phyloP scores from a whole-genome alignment of 2,888 invertebrate genomes.

The Hypomecis atomaria region DNA sequence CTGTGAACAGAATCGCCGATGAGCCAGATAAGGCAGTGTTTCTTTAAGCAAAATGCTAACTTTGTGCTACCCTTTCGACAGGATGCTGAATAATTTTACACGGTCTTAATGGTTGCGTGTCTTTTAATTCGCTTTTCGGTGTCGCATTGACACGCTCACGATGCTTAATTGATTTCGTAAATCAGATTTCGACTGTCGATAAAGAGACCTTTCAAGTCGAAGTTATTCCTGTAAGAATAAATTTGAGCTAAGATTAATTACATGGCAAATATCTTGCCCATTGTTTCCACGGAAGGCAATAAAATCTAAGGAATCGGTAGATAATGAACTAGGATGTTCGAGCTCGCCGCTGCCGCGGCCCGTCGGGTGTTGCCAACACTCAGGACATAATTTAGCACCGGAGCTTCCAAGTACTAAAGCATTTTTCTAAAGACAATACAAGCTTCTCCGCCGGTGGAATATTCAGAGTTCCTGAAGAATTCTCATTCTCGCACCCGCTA shows the following conservation, averaged over 20 bases:
- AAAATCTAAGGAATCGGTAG: slow-evolving; percentile 59
- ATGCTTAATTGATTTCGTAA: slow-evolving; percentile 51
- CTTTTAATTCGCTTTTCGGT: slow-evolving; percentile 71
- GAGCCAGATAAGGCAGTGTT: slow-evolving; percentile 79
- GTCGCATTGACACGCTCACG: slow-evolving; percentile 64
- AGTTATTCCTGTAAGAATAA: slow-evolving; percentile 40
- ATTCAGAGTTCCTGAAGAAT: slow-evolving; percentile 82
- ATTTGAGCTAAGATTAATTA: slow-evolving; percentile 51
- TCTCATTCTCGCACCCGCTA: slow-evolving; percentile 84
- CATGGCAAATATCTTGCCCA: slow-evolving; percentile 51
- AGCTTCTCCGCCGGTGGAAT: slow-evolving; percentile 74
- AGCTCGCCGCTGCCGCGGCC: slow-evolving; percentile 51
- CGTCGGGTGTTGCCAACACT: slow-evolving; percentile 63
- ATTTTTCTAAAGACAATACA: slow-evolving; percentile 84
- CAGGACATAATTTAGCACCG: slow-evolving; percentile 77
- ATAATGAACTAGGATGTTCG: slow-evolving; percentile 74
- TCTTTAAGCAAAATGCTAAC: slow-evolving; percentile 82
- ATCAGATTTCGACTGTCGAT: slow-evolving; percentile 42
- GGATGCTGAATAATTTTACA: slow-evolving; percentile 82
- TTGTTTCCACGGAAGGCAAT: slow-evolving; percentile 58
- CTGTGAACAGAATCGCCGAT: slow-evolving; percentile 78
- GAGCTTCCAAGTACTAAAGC: slow-evolving; percentile 59
- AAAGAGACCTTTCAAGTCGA: slow-evolving; percentile 33
- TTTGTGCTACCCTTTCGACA: slow-evolving; percentile 76
- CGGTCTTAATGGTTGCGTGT: slow-evolving; percentile 80